These are phyloP conservation scores for Drosophila miranda DNA, from an alignment of 1,140 invertebrate genomes.

Conservation along the genomic window DNA sequence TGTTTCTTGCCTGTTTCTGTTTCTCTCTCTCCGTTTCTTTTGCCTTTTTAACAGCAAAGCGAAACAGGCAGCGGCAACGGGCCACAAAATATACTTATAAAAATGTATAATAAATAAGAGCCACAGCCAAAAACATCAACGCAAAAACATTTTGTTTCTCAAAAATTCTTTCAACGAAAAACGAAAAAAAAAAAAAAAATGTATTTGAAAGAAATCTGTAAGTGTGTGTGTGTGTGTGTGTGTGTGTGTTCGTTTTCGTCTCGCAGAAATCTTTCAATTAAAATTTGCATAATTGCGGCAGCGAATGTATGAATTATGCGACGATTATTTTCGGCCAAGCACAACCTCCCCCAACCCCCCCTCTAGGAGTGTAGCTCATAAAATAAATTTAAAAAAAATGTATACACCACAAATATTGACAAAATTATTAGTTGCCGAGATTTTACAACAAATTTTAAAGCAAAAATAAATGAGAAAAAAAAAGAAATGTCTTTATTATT, in stretches of 20 bases:
- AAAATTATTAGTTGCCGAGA: constrained; percentile 73
- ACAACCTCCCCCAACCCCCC: too few relatives aligned
- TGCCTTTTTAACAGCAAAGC: constrained; percentile 60
- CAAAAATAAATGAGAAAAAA: constrained; percentile 52
- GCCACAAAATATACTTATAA: constrained; percentile 16
- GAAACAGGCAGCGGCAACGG: not conserved
- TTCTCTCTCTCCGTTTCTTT: constrained; percentile 21
- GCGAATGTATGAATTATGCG: constrained; percentile 76
- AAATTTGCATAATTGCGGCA: constrained; percentile 78
- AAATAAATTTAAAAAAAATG: constrained; percentile 58
- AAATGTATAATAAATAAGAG: constrained; percentile 69
- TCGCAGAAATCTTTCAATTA: constrained; percentile 74
- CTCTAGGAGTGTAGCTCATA: constrained; percentile 69
- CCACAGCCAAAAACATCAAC: constrained; percentile 22
- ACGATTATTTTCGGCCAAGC: constrained; percentile 67
- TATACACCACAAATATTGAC: constrained; percentile 60
- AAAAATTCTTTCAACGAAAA: constrained; percentile 56
- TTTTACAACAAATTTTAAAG: constrained; percentile 64
- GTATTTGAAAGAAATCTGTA: constrained; percentile 43
- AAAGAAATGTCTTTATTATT: constrained; percentile 72
- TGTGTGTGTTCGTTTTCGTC: constrained; percentile 6
- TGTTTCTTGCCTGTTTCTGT: constrained; percentile 18
- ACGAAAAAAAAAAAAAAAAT: constrained; percentile 23
- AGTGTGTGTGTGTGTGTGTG: constrained; percentile 14
- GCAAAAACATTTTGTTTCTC: constrained; percentile 36